Conservation (phyloP, 2,797 vertebrate species). For the Merluccius polli region DNA sequence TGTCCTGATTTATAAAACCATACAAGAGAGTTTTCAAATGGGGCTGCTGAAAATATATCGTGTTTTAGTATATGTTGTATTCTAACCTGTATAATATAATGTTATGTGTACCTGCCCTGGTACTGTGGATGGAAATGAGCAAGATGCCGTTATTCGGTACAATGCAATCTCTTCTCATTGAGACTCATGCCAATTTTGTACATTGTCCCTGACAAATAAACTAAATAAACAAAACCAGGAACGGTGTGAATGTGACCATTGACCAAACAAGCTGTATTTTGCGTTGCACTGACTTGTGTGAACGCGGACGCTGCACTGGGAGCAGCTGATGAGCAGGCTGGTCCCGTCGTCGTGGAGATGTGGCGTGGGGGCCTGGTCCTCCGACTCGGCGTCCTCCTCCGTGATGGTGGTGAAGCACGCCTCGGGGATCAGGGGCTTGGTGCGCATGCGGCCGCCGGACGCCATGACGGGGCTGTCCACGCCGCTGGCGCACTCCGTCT, state of each 20-base stretch:
- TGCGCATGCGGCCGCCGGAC: constrained; percentile 65
- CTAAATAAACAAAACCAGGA: not conserved
- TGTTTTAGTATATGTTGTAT: not conserved
- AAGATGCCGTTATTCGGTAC: not conserved
- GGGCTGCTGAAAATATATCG: not conserved
- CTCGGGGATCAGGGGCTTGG: constrained; percentile 93
- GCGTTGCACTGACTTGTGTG: constrained; percentile 85
- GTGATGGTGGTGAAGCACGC: constrained; percentile 89
- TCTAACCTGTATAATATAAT: not conserved
- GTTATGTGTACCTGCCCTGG: not conserved
- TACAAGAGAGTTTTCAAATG: not conserved
- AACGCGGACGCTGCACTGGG: constrained; percentile 89
- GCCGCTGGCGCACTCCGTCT: constrained; percentile 79
- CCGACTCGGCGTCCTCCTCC: constrained; percentile 81
- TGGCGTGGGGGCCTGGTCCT: constrained; percentile 76
- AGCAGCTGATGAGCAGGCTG: constrained; percentile 87
- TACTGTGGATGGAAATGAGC: not conserved
- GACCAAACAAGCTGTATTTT: not conserved
- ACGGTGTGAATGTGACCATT: not conserved
- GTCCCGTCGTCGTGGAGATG: constrained; percentile 89
- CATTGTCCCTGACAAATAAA: not conserved
- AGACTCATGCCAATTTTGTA: not conserved
- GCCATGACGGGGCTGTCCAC: constrained; percentile 56
- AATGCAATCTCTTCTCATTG: not conserved
- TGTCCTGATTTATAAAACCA: not conserved